Percentiles rank a stretch among this genome's conserved stretches.
Conservation (phyloP, 2,113 vertebrate genomes). For the Oriolus oriolus region DNA sequence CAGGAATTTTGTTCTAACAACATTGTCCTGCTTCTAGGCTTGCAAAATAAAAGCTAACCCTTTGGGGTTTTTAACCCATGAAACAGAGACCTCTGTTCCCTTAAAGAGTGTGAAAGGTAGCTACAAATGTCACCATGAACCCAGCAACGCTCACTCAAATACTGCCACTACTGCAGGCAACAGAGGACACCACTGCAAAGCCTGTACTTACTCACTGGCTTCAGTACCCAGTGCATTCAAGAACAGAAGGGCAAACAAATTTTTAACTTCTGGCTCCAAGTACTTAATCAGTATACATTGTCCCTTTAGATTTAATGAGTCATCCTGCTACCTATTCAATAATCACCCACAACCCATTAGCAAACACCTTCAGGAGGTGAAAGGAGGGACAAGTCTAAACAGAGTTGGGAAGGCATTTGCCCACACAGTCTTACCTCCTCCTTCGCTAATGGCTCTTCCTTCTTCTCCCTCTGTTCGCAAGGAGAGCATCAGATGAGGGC, state of each 20-base stretch:
- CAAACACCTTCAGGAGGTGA: not conserved
- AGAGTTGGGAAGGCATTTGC: not conserved
- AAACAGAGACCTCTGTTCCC: not conserved
- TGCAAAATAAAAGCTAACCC: not conserved
- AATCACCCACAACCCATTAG: not conserved
- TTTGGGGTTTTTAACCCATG: not conserved
- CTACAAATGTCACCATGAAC: not conserved
- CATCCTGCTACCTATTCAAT: not conserved
- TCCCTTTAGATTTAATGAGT: not conserved
- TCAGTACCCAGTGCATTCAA: not conserved
- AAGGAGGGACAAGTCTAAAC: not conserved
- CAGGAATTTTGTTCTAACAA: not conserved
- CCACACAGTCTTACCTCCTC: not conserved
- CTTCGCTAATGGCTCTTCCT: not conserved
- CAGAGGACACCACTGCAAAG: not conserved
- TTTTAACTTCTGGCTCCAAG: not conserved
- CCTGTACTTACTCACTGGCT: fast-evolving
- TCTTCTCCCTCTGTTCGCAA: not conserved
- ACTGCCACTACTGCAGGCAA: not conserved
- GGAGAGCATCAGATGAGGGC: not conserved
- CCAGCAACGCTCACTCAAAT: not conserved
- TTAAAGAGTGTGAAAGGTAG: not conserved
- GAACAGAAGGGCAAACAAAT: not conserved
- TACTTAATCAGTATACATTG: not conserved
- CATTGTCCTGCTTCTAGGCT: not conserved